A percentile compares a stretch with the other conserved stretches of the same genome.
Conservation (phyloP, 2,113 vertebrate genomes). For the Phoxinus phoxinus region DNA sequence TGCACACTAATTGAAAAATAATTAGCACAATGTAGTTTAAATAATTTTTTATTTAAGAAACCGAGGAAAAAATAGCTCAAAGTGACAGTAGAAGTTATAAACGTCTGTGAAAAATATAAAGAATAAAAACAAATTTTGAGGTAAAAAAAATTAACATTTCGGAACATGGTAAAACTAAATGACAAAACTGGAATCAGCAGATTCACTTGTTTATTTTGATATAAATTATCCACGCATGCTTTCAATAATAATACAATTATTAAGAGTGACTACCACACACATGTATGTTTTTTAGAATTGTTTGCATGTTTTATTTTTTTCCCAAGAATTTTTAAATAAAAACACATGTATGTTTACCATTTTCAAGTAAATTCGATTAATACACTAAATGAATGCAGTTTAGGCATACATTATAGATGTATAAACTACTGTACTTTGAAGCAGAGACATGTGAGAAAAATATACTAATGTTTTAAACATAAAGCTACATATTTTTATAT, state of each 20-base stretch:
- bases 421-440: background rate
- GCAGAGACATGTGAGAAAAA: background rate
- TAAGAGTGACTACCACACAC: background rate
- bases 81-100: background rate
- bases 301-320: background rate
- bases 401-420: background rate
- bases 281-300: background rate
- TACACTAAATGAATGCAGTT: background rate
- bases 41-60: background rate
- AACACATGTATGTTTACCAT: no score
- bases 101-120: no score
- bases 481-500: background rate
- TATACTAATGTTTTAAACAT: background rate
- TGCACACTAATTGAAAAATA: background rate
- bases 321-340: background rate
- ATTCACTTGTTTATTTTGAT: background rate
- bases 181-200: background rate
- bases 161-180: background rate
- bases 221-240: background rate
- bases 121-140: background rate
- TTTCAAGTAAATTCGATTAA: background rate
- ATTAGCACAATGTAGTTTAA: background rate
- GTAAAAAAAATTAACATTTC: background rate
- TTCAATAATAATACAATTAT: background rate
- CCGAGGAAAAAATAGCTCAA: background rate